phyloP scores from a whole-genome alignment of 2,113 vertebrate genomes.

The Raja brachyura region DNA sequence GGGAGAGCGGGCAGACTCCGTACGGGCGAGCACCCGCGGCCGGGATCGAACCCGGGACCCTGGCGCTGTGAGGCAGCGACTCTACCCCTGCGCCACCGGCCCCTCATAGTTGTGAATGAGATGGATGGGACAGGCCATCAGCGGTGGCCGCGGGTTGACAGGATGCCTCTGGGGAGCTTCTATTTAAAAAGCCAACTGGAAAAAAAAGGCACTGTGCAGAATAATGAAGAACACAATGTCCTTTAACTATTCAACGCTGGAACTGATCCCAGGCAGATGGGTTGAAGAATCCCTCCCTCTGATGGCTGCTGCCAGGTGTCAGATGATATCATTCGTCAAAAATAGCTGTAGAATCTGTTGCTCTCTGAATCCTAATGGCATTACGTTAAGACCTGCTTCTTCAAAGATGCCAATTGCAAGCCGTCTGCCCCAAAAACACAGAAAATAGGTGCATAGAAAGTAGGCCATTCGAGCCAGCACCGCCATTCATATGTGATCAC shows the following conservation, averaged over 20 bases:
- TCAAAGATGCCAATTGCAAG: neutral
- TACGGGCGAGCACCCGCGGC: too few relatives aligned
- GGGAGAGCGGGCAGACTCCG: too few relatives aligned
- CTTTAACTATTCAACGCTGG: neutral
- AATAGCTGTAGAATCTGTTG: neutral
- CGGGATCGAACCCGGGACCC: too few relatives aligned
- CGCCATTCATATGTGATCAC: too few relatives aligned
- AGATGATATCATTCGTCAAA: constrained; percentile 25
- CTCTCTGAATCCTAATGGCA: neutral
- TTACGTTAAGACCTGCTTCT: neutral
- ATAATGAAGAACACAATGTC: neutral
- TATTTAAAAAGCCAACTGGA: neutral
- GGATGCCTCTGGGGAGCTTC: neutral
- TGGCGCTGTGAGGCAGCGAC: too few relatives aligned
- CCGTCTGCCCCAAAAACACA: neutral
- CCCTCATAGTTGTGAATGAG: too few relatives aligned
- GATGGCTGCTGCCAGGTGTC: neutral
- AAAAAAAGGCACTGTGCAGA: neutral
- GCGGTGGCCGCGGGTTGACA: neutral
- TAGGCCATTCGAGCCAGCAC: too few relatives aligned
- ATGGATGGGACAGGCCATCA: neutral
- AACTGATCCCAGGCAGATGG: constrained; percentile 3
- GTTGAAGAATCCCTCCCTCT: constrained; percentile 14
- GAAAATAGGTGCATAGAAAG: too few relatives aligned
- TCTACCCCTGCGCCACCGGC: too few relatives aligned